Base-by-base conservation (phyloP, 1,140 invertebrate species). In the Araneus ventricosus region DNA sequence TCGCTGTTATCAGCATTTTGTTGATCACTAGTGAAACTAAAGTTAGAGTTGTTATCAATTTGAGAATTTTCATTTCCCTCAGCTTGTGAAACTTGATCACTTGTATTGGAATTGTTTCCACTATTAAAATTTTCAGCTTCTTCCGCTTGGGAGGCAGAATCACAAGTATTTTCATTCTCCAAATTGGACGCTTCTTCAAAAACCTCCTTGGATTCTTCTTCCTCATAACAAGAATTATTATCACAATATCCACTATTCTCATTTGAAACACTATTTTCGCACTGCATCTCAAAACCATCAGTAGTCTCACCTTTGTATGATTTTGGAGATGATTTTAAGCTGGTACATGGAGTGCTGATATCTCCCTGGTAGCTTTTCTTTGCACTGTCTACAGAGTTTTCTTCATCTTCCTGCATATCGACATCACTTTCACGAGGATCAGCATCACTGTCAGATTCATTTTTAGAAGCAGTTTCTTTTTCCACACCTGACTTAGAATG, bases 51-150 rank as follows among this genome's bases (percentile, higher is more conserved):
- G 95, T 95, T n/a, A 95, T 95, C 67, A 95, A 95, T 30, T 95
- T 95, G 0, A 95, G 95, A 90, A 95, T 96, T 90, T 95, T 96
- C 45, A 82, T 91, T 93, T 95, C 34, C 34, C 27, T 88, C 86
- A 87, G 34, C 57, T 14, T 88, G 86, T 7, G 61, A 88, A 67
- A 22, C 27, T 5, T 30, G 20, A 63, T 89, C 67, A 79, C 84
- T 92, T 5, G 75, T 4, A 87, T 75, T 57, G 27, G 91, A 93
- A 93, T 79, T 87, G 27, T 79, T 93, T 88, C 79, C 85, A 87
- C 24, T 37, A 27, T 24, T 17, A 34, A 61, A 30, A 59, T 91
- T 86, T 30, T 57, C 90, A 39, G 70, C 37, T 20, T 75, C 85
- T 80, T 22, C 84, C n/a, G 7, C 7, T 79, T 93, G 91, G 34